Evolutionary conservation across 2,113 vertebrate species (phyloP).

Genomic region (Dolichallabes microphthalmus): DNA sequence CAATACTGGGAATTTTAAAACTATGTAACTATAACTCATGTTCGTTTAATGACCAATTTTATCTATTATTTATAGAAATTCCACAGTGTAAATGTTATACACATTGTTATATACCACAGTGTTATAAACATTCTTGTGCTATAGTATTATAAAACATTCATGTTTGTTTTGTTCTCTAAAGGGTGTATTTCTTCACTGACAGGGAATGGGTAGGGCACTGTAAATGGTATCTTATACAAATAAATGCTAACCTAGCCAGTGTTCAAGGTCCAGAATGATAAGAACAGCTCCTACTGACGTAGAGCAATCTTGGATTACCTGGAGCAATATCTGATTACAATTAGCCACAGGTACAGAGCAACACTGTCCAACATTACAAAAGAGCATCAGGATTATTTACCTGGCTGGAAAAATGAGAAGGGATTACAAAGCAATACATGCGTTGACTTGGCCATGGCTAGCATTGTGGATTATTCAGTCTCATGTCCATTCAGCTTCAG

Average conservation of each 20-base stretch:
- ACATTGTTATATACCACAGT: neutral
- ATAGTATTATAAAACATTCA: neutral
- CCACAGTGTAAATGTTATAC: neutral
- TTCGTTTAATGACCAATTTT: neutral
- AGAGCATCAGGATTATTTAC: conserved; percentile 54
- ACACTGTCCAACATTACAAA: conserved; percentile 8
- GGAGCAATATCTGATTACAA: conserved; percentile 68
- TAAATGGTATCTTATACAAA: conserved; percentile 24
- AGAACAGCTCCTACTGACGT: conserved; percentile 71
- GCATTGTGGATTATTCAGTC: conserved; percentile 53
- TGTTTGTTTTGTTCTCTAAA: conserved; percentile 16
- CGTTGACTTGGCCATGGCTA: conserved; percentile 58
- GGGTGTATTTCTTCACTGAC: neutral
- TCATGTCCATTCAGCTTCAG: conserved; percentile 36
- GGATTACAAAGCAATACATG: conserved; percentile 59
- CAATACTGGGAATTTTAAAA: too few relatives aligned
- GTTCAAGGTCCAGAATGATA: conserved; percentile 79
- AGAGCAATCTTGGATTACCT: conserved; percentile 69
- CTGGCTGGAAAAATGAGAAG: conserved; percentile 50
- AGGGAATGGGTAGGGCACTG: conserved; percentile 37
- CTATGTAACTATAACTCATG: too few relatives aligned
- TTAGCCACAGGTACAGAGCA: conserved; percentile 57
- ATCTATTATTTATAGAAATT: neutral
- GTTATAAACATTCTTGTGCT: conserved; percentile 4
- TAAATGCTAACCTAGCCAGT: conserved; percentile 48